These are phyloP conservation scores for Pantherophis vulpinus DNA, from an alignment of 2,797 vertebrate genomes.

Conservation along the genomic window DNA sequence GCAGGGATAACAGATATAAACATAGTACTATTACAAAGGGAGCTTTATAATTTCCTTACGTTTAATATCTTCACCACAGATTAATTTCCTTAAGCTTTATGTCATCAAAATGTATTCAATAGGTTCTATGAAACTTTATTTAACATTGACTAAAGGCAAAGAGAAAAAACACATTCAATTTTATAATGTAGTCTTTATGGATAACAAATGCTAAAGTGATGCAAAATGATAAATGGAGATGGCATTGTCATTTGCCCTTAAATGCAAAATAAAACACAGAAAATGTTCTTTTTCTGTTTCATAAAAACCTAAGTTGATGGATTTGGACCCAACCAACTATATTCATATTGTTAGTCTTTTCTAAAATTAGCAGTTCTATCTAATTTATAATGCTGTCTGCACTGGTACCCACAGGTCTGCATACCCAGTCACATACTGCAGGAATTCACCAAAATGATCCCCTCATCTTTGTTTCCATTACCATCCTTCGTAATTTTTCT, in stretches of 20 bases:
- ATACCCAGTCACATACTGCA: background rate
- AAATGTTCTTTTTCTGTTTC: background rate
- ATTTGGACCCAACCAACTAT: background rate
- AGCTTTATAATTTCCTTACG: constrained; percentile 37
- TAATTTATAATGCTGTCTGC: background rate
- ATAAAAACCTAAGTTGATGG: background rate
- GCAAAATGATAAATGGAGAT: background rate
- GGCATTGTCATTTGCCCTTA: background rate
- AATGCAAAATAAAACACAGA: constrained; percentile 12
- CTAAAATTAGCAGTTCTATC: background rate
- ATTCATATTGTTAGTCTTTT: background rate
- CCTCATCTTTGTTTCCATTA: background rate
- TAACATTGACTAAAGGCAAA: background rate
- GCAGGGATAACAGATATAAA: background rate
- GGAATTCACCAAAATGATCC: background rate
- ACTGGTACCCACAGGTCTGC: background rate
- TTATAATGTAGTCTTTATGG: constrained; percentile 15
- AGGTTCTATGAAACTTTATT: constrained; percentile 13
- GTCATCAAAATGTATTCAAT: background rate
- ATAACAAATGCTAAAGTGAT: constrained; percentile 11
- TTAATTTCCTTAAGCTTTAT: constrained; percentile 48
- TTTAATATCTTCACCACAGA: constrained; percentile 21
- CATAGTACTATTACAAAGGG: constrained; percentile 30
- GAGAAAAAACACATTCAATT: background rate
- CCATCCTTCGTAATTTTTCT: background rate